A percentile compares a stretch with the other conserved stretches of the same genome.
phyloP scores from a whole-genome alignment of 2,113 vertebrate genomes.

The Nematolebias whitei region DNA sequence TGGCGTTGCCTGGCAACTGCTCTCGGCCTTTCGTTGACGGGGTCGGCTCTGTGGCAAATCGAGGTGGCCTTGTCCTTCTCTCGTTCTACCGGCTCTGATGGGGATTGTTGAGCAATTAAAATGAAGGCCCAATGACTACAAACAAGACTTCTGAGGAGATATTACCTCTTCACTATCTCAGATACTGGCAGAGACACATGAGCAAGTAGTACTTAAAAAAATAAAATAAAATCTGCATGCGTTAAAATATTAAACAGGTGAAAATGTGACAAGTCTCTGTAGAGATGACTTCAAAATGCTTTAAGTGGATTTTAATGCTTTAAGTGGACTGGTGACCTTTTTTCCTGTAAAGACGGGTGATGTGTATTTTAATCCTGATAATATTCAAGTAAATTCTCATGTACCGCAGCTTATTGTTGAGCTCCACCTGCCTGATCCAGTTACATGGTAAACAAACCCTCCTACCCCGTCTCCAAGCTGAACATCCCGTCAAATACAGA shows the following conservation, averaged over 20 bases:
- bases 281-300: not conserved
- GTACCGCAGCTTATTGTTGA: constrained; percentile 19
- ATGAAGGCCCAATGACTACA: constrained; percentile 3
- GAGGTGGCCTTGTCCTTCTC: constrained; percentile 58
- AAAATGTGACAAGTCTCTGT: not conserved
- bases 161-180: not conserved
- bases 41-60: constrained; percentile 62
- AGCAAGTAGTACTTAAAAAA: constrained; percentile 8
- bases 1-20: constrained; percentile 81
- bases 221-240: not conserved
- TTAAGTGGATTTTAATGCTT: not conserved
- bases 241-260: constrained; percentile 30
- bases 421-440: constrained; percentile 54
- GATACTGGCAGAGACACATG: not conserved
- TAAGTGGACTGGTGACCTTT: not conserved
- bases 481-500: constrained; percentile 36
- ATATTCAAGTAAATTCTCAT: constrained; percentile 31
- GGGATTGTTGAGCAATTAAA: constrained; percentile 21
- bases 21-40: constrained; percentile 67
- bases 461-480: constrained; percentile 17
- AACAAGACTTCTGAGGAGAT: not conserved
- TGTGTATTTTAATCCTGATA: constrained; percentile 1
- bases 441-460: constrained; percentile 60
- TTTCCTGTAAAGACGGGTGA: not conserved
- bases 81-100: constrained; percentile 55